Conservation (phyloP, 2,113 vertebrate genomes). For the Takifugu bimaculatus region DNA sequence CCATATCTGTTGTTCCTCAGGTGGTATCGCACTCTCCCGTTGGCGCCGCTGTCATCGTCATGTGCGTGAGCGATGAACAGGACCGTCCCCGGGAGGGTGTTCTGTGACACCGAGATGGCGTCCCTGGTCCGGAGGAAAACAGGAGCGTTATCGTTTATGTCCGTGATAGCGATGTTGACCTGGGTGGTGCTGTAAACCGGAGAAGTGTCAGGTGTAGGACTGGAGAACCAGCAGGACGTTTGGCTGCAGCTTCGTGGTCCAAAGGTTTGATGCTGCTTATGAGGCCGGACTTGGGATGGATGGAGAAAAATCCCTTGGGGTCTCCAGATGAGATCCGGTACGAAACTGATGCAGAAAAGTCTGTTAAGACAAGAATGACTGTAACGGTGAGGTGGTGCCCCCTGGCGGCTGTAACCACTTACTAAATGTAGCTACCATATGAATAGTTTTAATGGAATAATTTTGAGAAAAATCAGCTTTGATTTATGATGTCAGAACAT, state of each 20-base stretch:
- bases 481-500: too few relatives aligned
- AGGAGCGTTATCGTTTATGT: constrained; percentile 86
- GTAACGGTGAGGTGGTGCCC: not conserved
- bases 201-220: constrained; percentile 73
- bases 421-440: too few relatives aligned
- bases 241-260: constrained; percentile 83
- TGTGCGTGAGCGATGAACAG: constrained; percentile 85
- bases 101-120: constrained; percentile 67
- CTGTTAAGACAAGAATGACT: constrained; percentile 59
- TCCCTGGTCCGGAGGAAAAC: constrained; percentile 72
- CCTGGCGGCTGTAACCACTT: too few relatives aligned
- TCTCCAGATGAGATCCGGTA: constrained; percentile 88
- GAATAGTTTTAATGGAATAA: too few relatives aligned
- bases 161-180: constrained; percentile 80
- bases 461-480: too few relatives aligned
- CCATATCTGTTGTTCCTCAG: constrained; percentile 50
- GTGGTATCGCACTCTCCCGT: constrained; percentile 79
- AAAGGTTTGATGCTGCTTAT: constrained; percentile 76
- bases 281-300: constrained; percentile 80
- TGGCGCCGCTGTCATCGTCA: constrained; percentile 83
- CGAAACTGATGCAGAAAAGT: constrained; percentile 73
- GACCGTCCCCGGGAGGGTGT: constrained; percentile 76
- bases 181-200: constrained; percentile 78
- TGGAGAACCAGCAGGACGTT: constrained; percentile 78
- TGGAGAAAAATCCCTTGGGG: constrained; percentile 75